A percentile compares a stretch with the other conserved stretches of the same genome.
Conservation (phyloP, 1,140 invertebrate genomes). For the Zaprionus nigranus region DNA sequence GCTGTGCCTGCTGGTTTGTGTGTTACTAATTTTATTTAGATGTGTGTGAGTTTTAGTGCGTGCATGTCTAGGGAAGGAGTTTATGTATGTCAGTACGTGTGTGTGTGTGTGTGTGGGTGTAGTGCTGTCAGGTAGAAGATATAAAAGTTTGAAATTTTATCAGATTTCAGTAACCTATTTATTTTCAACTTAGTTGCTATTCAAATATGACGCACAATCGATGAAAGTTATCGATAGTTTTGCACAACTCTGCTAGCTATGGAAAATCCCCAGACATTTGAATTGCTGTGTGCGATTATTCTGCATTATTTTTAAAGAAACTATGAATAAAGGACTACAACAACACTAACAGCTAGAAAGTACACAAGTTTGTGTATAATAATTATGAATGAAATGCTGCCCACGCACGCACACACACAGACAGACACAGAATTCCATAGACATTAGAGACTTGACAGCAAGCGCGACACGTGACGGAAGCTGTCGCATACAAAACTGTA, state of each 20-base stretch:
- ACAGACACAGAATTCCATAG: not conserved
- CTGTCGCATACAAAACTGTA: slow-evolving; percentile 1
- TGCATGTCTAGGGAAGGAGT: not conserved
- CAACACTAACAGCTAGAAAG: not conserved
- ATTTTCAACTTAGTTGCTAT: not conserved
- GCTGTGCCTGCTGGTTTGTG: not conserved
- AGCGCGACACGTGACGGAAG: not conserved
- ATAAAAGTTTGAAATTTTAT: not conserved
- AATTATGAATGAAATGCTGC: not conserved
- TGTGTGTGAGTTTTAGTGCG: not conserved
- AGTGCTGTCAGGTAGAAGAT: slow-evolving; percentile 17
- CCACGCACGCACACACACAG: not conserved
- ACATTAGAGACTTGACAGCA: not conserved
- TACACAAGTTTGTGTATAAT: not conserved
- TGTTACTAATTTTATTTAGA: not conserved
- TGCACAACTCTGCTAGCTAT: not conserved
- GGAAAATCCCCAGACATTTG: not conserved
- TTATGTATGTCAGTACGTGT: too few relatives aligned
- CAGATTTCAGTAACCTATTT: not conserved
- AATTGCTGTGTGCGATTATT: not conserved
- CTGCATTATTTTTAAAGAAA: not conserved
- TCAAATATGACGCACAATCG: not conserved
- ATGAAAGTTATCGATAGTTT: not conserved
- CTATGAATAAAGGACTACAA: not conserved
- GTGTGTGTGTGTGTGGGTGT: slow-evolving; percentile 4